These are phyloP conservation scores for Timema cristinae DNA, from an alignment of 2,888 invertebrate genomes.

Conservation along the genomic window DNA sequence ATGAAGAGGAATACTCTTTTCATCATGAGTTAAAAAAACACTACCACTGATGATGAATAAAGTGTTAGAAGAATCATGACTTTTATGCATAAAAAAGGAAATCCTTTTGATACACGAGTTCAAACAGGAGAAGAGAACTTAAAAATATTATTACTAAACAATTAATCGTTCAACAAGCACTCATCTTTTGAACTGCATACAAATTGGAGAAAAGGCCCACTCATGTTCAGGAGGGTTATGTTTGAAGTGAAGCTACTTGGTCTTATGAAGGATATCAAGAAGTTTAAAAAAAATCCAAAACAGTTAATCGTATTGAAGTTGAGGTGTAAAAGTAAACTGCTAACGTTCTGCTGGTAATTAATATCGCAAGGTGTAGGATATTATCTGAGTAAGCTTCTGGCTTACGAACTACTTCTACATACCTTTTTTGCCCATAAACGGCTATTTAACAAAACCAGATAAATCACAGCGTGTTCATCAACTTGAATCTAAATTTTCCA, in stretches of 20 bases:
- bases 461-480: neutral
- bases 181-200: neutral
- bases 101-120: neutral
- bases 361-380: slow-evolving; percentile 1
- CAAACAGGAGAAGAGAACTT: neutral
- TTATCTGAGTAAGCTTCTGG: neutral
- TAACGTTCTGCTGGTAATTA: neutral
- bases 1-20: neutral
- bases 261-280: neutral
- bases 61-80: neutral
- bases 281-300: neutral
- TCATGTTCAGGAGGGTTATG: neutral
- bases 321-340: neutral
- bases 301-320: neutral
- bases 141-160: neutral
- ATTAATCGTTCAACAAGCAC: neutral
- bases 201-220: neutral
- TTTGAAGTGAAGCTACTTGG: neutral
- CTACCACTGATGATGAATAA: neutral
- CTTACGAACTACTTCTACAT: neutral
- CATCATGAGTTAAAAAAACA: slow-evolving; percentile 4
- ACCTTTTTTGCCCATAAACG: neutral
- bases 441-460: neutral
- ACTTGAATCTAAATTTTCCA: neutral
- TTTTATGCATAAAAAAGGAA: neutral